These are phyloP conservation scores for Candoia aspera DNA, from an alignment of 2,113 vertebrate genomes.

Conservation along the genomic window DNA sequence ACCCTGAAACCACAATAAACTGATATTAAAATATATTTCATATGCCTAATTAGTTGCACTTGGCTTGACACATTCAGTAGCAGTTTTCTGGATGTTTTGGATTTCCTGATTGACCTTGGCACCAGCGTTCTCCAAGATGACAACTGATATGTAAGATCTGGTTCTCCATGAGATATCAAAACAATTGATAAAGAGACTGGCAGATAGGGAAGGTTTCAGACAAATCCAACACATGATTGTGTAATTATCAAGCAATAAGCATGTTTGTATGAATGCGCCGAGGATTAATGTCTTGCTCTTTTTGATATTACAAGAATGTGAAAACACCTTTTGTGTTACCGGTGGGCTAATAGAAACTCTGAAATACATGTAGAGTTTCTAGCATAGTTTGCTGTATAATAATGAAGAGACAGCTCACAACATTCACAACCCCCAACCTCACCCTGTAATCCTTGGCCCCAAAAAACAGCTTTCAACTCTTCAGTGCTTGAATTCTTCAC, in stretches of 20 bases:
- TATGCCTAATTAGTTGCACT: not conserved
- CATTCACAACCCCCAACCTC: slow-evolving; percentile 5
- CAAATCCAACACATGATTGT: not conserved
- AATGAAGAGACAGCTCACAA: slow-evolving; percentile 43
- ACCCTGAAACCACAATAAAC: not conserved
- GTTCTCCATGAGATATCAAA: not conserved
- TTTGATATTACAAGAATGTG: slow-evolving; percentile 22
- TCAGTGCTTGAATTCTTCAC: slow-evolving; percentile 18
- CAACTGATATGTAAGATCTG: not conserved
- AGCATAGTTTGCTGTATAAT: slow-evolving; percentile 48
- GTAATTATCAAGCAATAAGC: not conserved
- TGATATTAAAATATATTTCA: not conserved
- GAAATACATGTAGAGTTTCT: slow-evolving; percentile 27
- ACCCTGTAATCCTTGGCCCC: not conserved
- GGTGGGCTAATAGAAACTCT: not conserved
- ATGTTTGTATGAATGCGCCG: not conserved
- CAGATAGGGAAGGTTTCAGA: not conserved
- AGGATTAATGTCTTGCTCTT: not conserved
- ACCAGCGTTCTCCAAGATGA: not conserved
- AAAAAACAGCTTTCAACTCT: not conserved
- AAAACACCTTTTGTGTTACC: slow-evolving; percentile 23
- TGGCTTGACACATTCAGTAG: not conserved
- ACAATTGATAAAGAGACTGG: not conserved
- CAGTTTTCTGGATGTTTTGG: not conserved
- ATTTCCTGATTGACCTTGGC: not conserved